Evolutionary conservation across 2,113 vertebrate species (phyloP).

Genomic region (Bujurquina vittata): DNA sequence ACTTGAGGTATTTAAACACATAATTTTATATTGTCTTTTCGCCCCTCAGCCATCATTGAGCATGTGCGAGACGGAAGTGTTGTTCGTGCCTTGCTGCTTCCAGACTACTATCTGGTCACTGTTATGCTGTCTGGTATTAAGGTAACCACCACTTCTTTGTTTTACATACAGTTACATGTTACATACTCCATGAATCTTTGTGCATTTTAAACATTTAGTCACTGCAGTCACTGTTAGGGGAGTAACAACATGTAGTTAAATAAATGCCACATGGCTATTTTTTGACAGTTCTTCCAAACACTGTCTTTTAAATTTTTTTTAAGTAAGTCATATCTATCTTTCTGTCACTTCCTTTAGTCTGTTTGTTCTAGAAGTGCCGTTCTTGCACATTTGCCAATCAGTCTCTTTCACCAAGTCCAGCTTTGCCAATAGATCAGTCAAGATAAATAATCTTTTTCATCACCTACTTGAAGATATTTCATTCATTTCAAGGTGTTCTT

Average conservation of each 20-base stretch:
- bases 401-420: conserved; percentile 44
- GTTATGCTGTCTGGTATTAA: conserved; percentile 98
- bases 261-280: background rate
- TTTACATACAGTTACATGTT: background rate
- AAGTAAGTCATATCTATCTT: background rate
- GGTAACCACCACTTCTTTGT: conserved; percentile 75
- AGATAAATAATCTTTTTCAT: conserved; percentile 65
- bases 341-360: background rate
- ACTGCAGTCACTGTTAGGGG: background rate
- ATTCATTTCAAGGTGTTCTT: conserved; percentile 59
- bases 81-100: conserved; percentile 94
- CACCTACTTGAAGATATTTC: conserved; percentile 54
- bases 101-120: conserved; percentile 92
- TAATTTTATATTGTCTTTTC: background rate
- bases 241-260: background rate
- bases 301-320: background rate
- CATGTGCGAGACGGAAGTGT: conserved; percentile 95
- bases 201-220: background rate
- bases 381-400: conserved; percentile 42
- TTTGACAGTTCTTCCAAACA: background rate
- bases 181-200: background rate
- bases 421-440: conserved; percentile 50
- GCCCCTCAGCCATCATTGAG: conserved; percentile 90
- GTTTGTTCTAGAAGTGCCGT: conserved; percentile 31
- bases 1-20: background rate